These are phyloP conservation scores for Hydrozoanthus tunicans DNA, from an alignment of 64 coral and sea anemone genomes.

Conservation along the genomic window DNA sequence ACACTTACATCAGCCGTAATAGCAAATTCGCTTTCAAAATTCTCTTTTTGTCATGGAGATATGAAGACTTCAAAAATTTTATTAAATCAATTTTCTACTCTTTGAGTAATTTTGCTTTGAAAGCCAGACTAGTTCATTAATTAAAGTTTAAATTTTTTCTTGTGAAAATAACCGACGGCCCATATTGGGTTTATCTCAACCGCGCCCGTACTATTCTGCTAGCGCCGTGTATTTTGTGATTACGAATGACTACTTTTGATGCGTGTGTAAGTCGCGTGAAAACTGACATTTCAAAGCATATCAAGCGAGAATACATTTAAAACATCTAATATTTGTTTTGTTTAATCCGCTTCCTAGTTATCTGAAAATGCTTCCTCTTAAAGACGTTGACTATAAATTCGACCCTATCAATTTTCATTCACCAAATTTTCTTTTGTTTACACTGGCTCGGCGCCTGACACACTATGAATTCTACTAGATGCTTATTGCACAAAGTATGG, in stretches of 20 bases:
- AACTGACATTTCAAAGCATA: slow-evolving; percentile 20
- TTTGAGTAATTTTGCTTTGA: slow-evolving; percentile 38
- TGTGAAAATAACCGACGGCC: not conserved
- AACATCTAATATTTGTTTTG: slow-evolving; percentile 56
- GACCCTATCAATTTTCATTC: slow-evolving; percentile 46
- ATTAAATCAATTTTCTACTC: slow-evolving; percentile 10
- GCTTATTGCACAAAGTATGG: not conserved
- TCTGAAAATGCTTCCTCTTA: slow-evolving; percentile 58
- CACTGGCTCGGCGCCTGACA: slow-evolving; percentile 32
- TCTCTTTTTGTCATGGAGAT: not conserved
- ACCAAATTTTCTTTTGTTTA: slow-evolving; percentile 31
- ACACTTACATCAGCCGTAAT: not conserved
- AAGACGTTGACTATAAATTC: slow-evolving; percentile 36
- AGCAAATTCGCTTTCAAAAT: not conserved
- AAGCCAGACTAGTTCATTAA: not conserved
- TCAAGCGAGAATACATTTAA: slow-evolving; percentile 43
- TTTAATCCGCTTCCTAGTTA: slow-evolving; percentile 64
- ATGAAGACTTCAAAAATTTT: not conserved
- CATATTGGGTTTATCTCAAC: not conserved
- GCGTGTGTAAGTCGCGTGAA: slow-evolving; percentile 17
- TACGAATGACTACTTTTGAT: not conserved
- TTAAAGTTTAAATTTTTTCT: not conserved
- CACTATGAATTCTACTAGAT: slow-evolving; percentile 11
- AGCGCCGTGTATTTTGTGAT: not conserved
- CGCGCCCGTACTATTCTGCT: not conserved